Conservation (phyloP, 1,140 invertebrate genomes). For the Thaumetopoea pityocampa region DNA sequence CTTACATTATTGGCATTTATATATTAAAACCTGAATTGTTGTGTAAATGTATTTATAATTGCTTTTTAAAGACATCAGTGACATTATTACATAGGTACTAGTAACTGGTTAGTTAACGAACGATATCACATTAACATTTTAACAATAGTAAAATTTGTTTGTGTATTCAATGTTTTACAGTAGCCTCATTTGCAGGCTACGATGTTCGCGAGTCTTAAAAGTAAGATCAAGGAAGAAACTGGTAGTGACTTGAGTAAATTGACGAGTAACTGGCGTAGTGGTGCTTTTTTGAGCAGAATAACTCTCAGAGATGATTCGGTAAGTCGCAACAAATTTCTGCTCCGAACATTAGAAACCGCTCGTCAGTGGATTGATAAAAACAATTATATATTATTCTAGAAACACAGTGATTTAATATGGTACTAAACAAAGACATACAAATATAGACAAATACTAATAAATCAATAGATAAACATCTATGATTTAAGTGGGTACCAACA, state of each 20-base stretch:
- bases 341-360: too few species aligned
- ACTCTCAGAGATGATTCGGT: constrained; percentile 62
- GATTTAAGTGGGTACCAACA: too few species aligned
- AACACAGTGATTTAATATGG: too few species aligned
- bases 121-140: constrained; percentile 36
- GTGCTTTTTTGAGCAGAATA: constrained; percentile 61
- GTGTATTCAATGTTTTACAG: constrained; percentile 21
- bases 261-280: constrained; percentile 63
- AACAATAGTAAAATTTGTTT: constrained; percentile 19
- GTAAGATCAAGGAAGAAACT: constrained; percentile 71
- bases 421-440: too few species aligned
- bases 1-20: too few species aligned
- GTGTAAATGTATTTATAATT: neutral
- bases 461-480: too few species aligned
- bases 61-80: constrained; percentile 2
- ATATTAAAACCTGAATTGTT: too few species aligned
- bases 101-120: constrained; percentile 32
- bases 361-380: too few species aligned
- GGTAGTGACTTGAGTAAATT: constrained; percentile 66
- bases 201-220: constrained; percentile 70
- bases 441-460: too few species aligned
- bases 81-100: constrained; percentile 11
- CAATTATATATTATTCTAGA: too few species aligned
- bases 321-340: too few species aligned
- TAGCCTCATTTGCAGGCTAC: constrained; percentile 16